Percentiles rank a stretch among this genome's conserved stretches.
phyloP scores from a whole-genome alignment of 1,140 invertebrate species.

The Diachasma alloeum region DNA sequence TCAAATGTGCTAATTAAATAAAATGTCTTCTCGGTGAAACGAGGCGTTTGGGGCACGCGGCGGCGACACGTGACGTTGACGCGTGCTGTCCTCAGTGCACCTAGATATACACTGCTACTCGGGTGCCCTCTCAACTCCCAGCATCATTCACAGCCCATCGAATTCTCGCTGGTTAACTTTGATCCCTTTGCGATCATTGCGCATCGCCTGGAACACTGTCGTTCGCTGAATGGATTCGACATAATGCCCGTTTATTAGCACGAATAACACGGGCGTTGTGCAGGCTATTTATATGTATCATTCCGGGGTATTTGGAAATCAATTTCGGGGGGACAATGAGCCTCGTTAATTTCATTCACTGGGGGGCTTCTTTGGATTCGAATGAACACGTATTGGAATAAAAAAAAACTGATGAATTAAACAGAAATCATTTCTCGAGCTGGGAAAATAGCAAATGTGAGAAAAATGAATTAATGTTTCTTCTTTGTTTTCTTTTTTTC shows the following conservation, averaged over 20 bases:
- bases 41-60: neutral
- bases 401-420: too few relatives aligned
- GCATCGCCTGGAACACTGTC: neutral
- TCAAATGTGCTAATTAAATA: neutral
- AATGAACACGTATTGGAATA: too few relatives aligned
- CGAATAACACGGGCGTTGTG: neutral
- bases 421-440: too few relatives aligned
- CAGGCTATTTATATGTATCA: neutral
- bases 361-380: too few relatives aligned
- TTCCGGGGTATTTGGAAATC: neutral
- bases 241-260: slow-evolving; percentile 1
- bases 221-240: neutral
- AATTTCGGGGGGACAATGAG: neutral
- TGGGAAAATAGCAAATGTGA: too few relatives aligned
- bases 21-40: neutral
- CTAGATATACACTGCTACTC: neutral
- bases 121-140: neutral
- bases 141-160: neutral
- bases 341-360: neutral
- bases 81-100: neutral
- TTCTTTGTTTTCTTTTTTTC: too few relatives aligned
- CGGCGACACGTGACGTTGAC: neutral
- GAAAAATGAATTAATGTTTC: too few relatives aligned
- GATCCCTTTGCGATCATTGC: neutral
- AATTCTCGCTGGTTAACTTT: neutral